Conservation (phyloP, 2,113 vertebrate genomes). For the Caretta caretta region DNA sequence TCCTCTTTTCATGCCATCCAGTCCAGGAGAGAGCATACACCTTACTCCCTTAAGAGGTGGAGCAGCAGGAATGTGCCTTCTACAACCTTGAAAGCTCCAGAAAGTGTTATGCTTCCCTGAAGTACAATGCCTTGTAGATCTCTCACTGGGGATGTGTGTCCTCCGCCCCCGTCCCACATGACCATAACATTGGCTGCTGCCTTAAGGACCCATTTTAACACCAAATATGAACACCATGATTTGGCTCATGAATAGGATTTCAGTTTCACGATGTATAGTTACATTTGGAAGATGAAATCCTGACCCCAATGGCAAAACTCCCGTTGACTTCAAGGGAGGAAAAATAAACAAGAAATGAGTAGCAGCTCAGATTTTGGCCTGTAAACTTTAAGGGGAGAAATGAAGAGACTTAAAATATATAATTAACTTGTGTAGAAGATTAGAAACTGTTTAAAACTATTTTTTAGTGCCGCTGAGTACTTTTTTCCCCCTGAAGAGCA, state of each 20-base stretch:
- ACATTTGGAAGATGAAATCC: background rate
- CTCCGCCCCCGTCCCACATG: no score
- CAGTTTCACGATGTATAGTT: background rate
- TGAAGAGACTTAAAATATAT: background rate
- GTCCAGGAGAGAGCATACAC: rapidly evolving
- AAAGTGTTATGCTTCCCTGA: background rate
- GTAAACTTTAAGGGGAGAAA: background rate
- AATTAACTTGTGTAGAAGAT: background rate
- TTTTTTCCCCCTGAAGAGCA: background rate
- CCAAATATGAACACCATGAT: background rate
- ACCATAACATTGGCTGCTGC: background rate
- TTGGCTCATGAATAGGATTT: background rate
- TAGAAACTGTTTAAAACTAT: background rate
- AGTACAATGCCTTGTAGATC: background rate
- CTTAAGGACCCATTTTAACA: background rate
- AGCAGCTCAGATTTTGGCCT: background rate
- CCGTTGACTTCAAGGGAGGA: background rate
- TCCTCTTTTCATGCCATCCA: background rate
- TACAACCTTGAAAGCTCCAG: background rate
- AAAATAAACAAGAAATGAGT: background rate
- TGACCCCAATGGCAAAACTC: background rate
- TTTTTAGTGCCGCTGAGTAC: background rate
- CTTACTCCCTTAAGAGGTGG: background rate
- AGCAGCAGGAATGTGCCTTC: background rate
- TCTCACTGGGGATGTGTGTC: background rate